A percentile compares a stretch with the other conserved stretches of the same genome.
Evolutionary conservation across 1,140 invertebrate genomes (phyloP).

Genomic region (Ostrea edulis): DNA sequence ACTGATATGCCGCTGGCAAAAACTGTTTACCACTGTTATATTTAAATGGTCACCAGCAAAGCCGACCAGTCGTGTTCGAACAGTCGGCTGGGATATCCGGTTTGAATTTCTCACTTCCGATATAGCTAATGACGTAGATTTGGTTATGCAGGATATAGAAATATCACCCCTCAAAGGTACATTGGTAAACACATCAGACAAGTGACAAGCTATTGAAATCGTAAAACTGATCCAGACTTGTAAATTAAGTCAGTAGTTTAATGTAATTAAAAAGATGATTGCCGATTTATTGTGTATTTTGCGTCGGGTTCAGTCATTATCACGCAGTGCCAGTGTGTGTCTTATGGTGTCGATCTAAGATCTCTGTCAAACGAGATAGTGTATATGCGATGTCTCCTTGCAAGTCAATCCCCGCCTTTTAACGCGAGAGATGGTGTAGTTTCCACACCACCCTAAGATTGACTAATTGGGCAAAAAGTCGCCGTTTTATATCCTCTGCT

Average conservation of each 20-base stretch:
- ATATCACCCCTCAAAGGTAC: too few species aligned
- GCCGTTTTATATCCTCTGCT: slow-evolving; percentile 12
- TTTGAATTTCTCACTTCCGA: too few species aligned
- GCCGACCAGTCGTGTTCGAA: too few species aligned
- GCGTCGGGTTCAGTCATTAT: background rate
- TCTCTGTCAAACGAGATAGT: background rate
- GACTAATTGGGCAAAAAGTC: slow-evolving; percentile 38
- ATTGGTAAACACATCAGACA: too few species aligned
- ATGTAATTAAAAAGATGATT: slow-evolving; percentile 5
- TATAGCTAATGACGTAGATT: too few species aligned
- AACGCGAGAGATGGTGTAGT: background rate
- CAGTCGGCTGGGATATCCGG: too few species aligned
- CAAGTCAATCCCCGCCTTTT: background rate
- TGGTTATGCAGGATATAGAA: too few species aligned
- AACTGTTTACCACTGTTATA: too few species aligned
- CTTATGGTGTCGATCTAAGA: background rate
- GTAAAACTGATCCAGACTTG: background rate
- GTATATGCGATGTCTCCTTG: background rate
- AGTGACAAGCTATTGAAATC: too few species aligned
- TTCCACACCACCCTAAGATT: background rate
- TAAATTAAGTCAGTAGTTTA: background rate
- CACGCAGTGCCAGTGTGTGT: background rate
- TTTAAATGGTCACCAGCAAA: too few species aligned
- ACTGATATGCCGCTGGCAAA: too few species aligned
- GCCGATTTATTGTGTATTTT: slow-evolving; percentile 11